Evolutionary conservation across 1,140 invertebrate genomes (phyloP).

Genomic region (Drosophila aff.): DNA sequence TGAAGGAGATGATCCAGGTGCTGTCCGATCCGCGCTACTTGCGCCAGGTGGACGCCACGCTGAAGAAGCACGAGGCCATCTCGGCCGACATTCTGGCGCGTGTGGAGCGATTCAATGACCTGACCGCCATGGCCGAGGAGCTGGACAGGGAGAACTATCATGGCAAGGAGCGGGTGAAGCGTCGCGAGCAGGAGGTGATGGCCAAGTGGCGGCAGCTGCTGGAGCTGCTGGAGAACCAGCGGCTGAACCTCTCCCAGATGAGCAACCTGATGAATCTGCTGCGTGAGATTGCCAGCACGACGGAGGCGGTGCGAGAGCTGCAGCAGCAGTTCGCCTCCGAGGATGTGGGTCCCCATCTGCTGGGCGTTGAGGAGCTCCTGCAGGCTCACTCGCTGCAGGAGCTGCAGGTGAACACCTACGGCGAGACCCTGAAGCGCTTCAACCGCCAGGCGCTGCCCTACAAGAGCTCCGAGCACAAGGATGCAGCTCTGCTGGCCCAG

Average conservation of each 20-base stretch:
- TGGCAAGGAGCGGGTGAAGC: slow-evolving; percentile 92
- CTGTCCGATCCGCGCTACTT: slow-evolving; percentile 96
- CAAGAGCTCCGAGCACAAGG: slow-evolving; percentile 86
- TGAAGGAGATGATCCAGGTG: slow-evolving; percentile 99
- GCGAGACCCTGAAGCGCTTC: slow-evolving; percentile 92
- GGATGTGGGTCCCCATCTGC: slow-evolving; percentile 95
- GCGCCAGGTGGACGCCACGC: slow-evolving; percentile 97
- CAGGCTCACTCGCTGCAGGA: slow-evolving; percentile 97
- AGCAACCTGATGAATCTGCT: slow-evolving; percentile 93
- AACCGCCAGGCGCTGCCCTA: slow-evolving; percentile 89
- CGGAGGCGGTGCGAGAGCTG: slow-evolving; percentile 92
- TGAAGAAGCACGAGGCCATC: slow-evolving; percentile 99
- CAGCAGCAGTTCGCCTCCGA: slow-evolving; percentile 93
- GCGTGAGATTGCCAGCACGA: slow-evolving; percentile 96
- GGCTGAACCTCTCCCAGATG: slow-evolving; percentile 91
- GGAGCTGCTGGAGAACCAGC: slow-evolving; percentile 93
- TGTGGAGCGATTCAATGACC: slow-evolving; percentile 96
- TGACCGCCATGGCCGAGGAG: slow-evolving; percentile 96
- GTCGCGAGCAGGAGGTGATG: slow-evolving; percentile 94
- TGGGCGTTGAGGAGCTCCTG: slow-evolving; percentile 96
- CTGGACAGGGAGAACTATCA: slow-evolving; percentile 97
- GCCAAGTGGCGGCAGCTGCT: slow-evolving; percentile 95
- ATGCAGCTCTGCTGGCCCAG: slow-evolving; percentile 89
- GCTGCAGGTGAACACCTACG: slow-evolving; percentile 94
- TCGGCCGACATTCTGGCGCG: slow-evolving; percentile 98